Percentiles rank a stretch among this genome's conserved stretches.
These are phyloP conservation scores for Morinoia aosen DNA, from an alignment of 2,888 invertebrate species.

Conservation along the genomic window DNA sequence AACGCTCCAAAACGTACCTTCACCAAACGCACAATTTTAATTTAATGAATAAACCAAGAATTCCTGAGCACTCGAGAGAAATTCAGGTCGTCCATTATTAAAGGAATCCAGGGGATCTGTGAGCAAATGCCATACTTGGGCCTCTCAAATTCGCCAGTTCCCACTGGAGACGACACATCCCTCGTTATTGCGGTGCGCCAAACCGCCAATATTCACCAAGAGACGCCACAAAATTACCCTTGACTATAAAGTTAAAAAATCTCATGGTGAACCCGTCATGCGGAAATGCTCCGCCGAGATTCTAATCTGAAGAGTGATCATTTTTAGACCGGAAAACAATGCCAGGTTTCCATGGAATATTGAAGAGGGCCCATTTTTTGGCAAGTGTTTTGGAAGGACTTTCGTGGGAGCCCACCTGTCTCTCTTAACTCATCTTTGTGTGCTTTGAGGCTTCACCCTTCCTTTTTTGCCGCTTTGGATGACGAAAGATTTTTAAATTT, in stretches of 20 bases:
- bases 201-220: background rate
- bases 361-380: slow-evolving; percentile 26
- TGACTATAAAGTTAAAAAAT: slow-evolving; percentile 23
- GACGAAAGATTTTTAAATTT: background rate
- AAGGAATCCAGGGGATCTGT: background rate
- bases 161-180: background rate
- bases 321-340: slow-evolving; percentile 39
- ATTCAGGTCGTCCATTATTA: background rate
- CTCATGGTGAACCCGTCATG: background rate
- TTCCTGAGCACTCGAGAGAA: background rate
- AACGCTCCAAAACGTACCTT: background rate
- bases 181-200: background rate
- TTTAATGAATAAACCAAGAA: background rate
- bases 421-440: background rate
- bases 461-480: background rate
- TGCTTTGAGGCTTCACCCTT: background rate
- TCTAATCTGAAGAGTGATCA: slow-evolving; percentile 28
- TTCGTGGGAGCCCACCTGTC: slow-evolving; percentile 39
- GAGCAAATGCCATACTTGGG: background rate
- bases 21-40: background rate
- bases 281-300: slow-evolving; percentile 6
- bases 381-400: background rate
- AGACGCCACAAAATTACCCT: slow-evolving; percentile 47
- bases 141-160: background rate
- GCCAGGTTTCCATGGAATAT: slow-evolving; percentile 14